Evolutionary conservation across 2,888 invertebrate species (phyloP), one percentile per base, ranked within the genome.

Genomic region (Vanessa cardui): DNA sequence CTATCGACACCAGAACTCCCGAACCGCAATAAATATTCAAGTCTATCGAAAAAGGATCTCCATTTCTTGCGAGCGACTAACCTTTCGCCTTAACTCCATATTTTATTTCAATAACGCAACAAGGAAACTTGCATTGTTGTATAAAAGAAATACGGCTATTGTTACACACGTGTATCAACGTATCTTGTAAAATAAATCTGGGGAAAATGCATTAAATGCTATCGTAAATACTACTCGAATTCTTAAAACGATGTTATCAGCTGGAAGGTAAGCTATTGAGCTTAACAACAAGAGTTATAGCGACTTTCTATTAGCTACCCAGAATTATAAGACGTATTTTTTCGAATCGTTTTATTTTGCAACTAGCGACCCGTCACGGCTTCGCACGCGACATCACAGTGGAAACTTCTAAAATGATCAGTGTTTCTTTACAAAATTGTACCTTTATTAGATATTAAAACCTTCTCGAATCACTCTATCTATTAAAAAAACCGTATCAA

Each of bases 151-250:
- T 58, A 61, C 60, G 44, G 15, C 54, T 58, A 61, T 66, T 66
- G 61, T 71, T 66, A 65, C 61, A 56, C 61, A 45, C 44, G 59
- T 66, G 39, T 63, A 58, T 47, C 39, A 33, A 61, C 63, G 63
- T 71, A 71, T 71, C 71, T 69, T n/a, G 52, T 47, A 52, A 62
- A 66, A 69, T 71, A 71, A 71, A 71, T 71, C 62, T 62, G 47
- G 46, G 21, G 59, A 50, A 71, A 71, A 65, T 63, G 68, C 71
- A 58, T 59, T 71, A 63, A 66, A 64, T 66, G 65, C 26, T 65
- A 46, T 65, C 39, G 56, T 39, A 20, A 56, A 56, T 66, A 61
- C 33, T 56, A 56, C 26, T 66, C 47, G 49, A 62, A 66, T 61
- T 56, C 66, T 56, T 16, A 54, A 52, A 50, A 49, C 61, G 66